phyloP scores from a whole-genome alignment of 2,797 vertebrate genomes.

The Sarcophilus harrisii region DNA sequence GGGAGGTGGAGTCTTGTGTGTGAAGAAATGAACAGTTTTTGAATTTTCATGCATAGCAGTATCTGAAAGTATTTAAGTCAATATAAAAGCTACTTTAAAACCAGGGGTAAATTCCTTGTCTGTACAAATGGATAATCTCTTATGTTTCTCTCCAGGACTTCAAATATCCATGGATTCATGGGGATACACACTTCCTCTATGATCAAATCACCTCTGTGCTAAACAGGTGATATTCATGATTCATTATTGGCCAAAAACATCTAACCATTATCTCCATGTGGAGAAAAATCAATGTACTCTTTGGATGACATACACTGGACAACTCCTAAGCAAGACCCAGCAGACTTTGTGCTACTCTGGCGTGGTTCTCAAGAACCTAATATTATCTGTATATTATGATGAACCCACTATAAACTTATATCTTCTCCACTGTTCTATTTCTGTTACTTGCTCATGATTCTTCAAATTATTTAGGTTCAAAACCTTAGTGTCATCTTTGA shows the following conservation, averaged over 20 bases:
- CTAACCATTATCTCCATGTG: neutral
- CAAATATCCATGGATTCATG: neutral
- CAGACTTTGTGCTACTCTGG: neutral
- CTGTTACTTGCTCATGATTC: neutral
- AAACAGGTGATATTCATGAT: neutral
- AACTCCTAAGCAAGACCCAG: neutral
- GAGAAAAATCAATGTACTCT: neutral
- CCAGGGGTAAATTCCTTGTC: neutral
- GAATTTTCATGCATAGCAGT: conserved; percentile 21
- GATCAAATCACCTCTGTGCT: neutral
- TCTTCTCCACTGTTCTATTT: neutral
- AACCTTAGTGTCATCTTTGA: neutral
- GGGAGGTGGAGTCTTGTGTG: neutral
- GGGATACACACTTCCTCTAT: neutral
- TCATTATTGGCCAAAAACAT: neutral
- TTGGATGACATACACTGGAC: neutral
- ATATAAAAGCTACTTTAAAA: conserved; percentile 17
- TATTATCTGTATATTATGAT: neutral
- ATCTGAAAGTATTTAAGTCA: conserved; percentile 13
- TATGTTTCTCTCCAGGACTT: neutral
- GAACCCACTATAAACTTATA: neutral
- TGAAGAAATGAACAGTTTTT: neutral
- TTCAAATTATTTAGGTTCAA: neutral
- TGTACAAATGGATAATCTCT: neutral
- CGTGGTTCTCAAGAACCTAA: neutral